Evolutionary conservation across 2,888 invertebrate species (phyloP).

Genomic region (Andrena hattorfiana): DNA sequence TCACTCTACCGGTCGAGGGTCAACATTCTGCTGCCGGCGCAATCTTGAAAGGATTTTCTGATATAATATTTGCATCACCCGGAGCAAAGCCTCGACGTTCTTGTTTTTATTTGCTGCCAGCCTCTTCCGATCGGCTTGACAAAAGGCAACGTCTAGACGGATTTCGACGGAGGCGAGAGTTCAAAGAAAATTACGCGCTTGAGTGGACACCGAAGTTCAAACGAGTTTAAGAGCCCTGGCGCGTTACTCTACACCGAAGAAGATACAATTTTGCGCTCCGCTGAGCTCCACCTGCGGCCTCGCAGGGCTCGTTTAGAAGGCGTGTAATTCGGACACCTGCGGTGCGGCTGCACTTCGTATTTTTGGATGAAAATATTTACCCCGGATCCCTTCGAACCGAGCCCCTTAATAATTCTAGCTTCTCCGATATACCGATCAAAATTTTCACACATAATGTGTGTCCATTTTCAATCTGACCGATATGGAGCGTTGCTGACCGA

Average conservation of each 20-base stretch:
- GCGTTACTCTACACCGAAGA: slow-evolving; percentile 66
- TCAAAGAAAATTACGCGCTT: slow-evolving; percentile 60
- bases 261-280: slow-evolving; percentile 77
- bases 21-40: not conserved
- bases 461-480: too few species aligned
- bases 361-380: slow-evolving; percentile 29
- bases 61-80: not conserved
- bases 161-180: slow-evolving; percentile 40
- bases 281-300: slow-evolving; percentile 72
- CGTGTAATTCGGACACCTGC: slow-evolving; percentile 51
- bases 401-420: not conserved
- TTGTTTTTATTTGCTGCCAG: not conserved
- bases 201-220: slow-evolving; percentile 48
- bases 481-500: not conserved
- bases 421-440: not conserved
- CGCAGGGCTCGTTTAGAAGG: slow-evolving; percentile 46
- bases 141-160: slow-evolving; percentile 42
- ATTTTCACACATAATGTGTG: too few species aligned
- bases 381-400: not conserved
- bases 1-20: not conserved
- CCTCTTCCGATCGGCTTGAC: slow-evolving; percentile 10
- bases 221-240: slow-evolving; percentile 61
- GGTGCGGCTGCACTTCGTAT: slow-evolving; percentile 22
- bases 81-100: not conserved
- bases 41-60: not conserved